These are phyloP conservation scores for Pogonomyrmex barbatus DNA, from an alignment of 1,140 invertebrate species.

Conservation along the genomic window DNA sequence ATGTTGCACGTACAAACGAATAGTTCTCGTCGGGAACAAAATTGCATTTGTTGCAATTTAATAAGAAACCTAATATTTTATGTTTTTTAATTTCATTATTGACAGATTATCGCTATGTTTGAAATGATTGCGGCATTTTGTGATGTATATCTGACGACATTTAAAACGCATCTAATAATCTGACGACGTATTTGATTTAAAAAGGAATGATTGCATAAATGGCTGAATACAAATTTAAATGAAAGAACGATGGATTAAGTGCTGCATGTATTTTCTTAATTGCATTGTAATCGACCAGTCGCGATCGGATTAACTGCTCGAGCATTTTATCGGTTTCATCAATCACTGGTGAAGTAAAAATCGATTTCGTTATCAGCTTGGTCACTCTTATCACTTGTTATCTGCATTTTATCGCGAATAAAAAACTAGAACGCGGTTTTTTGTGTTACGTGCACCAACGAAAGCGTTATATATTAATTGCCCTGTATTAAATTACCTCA, in stretches of 20 bases:
- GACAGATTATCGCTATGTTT: background rate
- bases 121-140: background rate
- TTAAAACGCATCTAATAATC: slow-evolving; percentile 5
- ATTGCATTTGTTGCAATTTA: background rate
- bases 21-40: background rate
- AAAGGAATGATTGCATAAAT: slow-evolving; percentile 16
- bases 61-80: background rate
- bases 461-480: background rate
- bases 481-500: background rate
- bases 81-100: background rate
- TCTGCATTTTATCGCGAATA: slow-evolving; percentile 10
- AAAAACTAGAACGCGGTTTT: background rate
- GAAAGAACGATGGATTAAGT: background rate
- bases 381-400: slow-evolving; percentile 35
- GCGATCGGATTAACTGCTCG: slow-evolving; percentile 50
- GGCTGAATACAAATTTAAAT: slow-evolving; percentile 9
- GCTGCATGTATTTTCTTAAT: slow-evolving; percentile 43
- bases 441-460: background rate
- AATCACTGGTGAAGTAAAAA: slow-evolving; percentile 25
- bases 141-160: background rate
- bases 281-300: slow-evolving; percentile 32
- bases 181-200: background rate
- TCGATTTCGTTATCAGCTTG: slow-evolving; percentile 46
- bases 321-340: slow-evolving; percentile 59
- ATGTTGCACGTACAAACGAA: slow-evolving; percentile 5